phyloP scores from a whole-genome alignment of 2,797 vertebrate species.

The Champsocephalus esox region DNA sequence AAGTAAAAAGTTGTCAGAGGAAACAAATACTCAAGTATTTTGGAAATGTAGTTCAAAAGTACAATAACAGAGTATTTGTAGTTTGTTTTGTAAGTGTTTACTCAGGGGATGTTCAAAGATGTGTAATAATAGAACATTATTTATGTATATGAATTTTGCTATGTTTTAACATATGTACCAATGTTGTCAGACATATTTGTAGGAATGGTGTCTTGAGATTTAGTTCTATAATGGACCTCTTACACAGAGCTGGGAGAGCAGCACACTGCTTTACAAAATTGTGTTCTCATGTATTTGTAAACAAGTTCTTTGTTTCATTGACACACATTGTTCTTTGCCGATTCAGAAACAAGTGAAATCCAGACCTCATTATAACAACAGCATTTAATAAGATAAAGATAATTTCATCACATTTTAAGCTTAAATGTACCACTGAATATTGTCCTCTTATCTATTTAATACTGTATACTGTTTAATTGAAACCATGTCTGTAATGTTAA shows the following conservation, averaged over 20 bases:
- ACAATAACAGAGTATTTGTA: no score
- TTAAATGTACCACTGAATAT: background rate
- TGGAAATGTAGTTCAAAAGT: no score
- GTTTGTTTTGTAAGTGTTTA: background rate
- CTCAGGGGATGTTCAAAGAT: background rate
- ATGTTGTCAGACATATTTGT: background rate
- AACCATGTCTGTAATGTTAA: background rate
- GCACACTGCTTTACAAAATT: no score
- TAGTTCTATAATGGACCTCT: background rate
- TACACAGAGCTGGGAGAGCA: background rate
- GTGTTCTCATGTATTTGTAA: no score
- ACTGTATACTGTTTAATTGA: background rate
- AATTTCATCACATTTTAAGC: background rate
- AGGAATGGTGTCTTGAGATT: background rate
- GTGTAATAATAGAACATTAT: background rate
- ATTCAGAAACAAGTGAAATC: conserved; percentile 9
- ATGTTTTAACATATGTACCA: background rate
- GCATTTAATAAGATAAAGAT: background rate
- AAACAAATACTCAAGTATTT: no score
- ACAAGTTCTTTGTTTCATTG: no score
- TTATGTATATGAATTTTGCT: background rate
- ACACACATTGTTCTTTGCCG: background rate
- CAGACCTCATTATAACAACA: background rate
- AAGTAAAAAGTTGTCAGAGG: no score
- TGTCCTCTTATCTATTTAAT: background rate